phyloP scores from a whole-genome alignment of 2,113 vertebrate species.

The Oceanodroma tethys region DNA sequence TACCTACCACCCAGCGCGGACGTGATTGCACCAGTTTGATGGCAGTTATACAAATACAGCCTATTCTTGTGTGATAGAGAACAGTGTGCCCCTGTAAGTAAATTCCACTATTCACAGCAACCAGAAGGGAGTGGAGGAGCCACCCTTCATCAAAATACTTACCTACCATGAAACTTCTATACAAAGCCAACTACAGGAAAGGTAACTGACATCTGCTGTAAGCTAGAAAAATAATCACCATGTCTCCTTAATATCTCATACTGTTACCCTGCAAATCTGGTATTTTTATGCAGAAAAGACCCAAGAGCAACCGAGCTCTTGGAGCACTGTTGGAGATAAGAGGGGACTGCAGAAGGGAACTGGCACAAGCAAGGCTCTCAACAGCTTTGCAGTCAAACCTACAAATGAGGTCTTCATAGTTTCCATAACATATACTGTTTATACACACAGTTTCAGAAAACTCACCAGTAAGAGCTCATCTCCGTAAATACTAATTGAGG shows the following conservation, averaged over 20 bases:
- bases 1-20: rapidly evolving
- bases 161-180: background rate
- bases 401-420: background rate
- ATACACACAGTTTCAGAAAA: background rate
- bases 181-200: background rate
- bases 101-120: background rate
- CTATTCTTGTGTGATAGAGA: rapidly evolving
- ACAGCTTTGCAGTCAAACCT: background rate
- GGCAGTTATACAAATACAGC: background rate
- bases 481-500: background rate
- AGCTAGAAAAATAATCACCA: background rate
- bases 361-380: background rate
- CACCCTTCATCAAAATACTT: background rate
- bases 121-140: background rate
- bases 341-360: background rate
- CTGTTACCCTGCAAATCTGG: background rate
- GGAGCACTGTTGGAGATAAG: background rate
- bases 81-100: background rate
- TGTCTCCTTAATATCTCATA: background rate
- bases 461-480: background rate
- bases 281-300: background rate
- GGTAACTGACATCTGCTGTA: background rate
- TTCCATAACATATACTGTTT: background rate
- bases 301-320: background rate
- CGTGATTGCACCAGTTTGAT: background rate